Percentiles rank a stretch among this genome's conserved stretches.
Conservation (phyloP, 2,797 vertebrate genomes). For the Nyctibius grandis region DNA sequence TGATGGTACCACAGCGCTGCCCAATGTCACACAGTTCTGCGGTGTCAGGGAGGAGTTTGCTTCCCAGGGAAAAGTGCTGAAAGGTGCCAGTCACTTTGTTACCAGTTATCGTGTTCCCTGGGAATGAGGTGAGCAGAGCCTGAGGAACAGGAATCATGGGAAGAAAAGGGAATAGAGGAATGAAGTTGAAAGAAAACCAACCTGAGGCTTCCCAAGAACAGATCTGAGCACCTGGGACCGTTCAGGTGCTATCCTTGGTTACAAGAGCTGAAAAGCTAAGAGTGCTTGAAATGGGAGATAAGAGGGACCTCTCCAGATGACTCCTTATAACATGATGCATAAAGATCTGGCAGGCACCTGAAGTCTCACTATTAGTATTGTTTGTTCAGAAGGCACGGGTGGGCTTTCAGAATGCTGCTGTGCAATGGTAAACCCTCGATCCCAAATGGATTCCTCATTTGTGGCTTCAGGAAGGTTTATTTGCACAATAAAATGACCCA, state of each 20-base stretch:
- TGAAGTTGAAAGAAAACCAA: not conserved
- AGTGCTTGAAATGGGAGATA: not conserved
- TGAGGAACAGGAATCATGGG: not conserved
- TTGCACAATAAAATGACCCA: not conserved
- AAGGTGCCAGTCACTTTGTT: not conserved
- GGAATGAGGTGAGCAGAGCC: not conserved
- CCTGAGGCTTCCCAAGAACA: not conserved
- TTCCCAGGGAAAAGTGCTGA: not conserved
- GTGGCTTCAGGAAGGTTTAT: not conserved
- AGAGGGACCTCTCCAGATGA: not conserved
- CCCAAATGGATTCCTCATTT: not conserved
- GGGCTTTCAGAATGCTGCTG: not conserved
- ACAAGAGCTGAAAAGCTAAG: not conserved
- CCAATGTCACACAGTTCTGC: not conserved
- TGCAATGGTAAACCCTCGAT: not conserved
- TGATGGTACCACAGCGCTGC: not conserved
- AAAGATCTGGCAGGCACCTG: not conserved
- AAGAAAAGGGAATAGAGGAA: not conserved
- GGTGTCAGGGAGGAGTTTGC: not conserved
- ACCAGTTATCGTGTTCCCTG: not conserved
- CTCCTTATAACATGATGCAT: not conserved
- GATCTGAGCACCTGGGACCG: not conserved
- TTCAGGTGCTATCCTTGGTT: not conserved
- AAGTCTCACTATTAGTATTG: not conserved
- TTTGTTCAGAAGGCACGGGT: not conserved